Evolutionary conservation across 2,888 invertebrate genomes (phyloP).

Genomic region (Fissipunctia ypsillon): DNA sequence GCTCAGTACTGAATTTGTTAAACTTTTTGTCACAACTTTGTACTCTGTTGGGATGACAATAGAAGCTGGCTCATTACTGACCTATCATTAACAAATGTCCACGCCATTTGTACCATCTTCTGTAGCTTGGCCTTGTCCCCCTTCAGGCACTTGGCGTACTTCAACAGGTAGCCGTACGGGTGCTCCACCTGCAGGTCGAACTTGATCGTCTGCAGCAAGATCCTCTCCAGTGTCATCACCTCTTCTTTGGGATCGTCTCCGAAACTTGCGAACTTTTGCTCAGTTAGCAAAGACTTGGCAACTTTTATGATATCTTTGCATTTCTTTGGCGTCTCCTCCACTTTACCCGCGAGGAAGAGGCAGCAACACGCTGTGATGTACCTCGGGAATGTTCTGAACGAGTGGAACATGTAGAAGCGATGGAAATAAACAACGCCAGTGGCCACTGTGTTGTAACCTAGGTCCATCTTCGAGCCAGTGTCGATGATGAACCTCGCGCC

Average conservation of each 20-base stretch:
- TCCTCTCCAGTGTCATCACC: slow-evolving; percentile 98
- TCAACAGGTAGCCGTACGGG: slow-evolving; percentile 97
- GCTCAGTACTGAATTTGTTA: background rate
- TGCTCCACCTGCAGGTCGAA: slow-evolving; percentile 99
- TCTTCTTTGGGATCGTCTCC: slow-evolving; percentile 98
- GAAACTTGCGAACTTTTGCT: slow-evolving; percentile 96
- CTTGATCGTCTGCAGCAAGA: slow-evolving; percentile 98
- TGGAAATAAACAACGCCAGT: slow-evolving; percentile 99
- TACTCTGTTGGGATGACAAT: background rate
- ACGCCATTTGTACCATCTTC: slow-evolving; percentile 99
- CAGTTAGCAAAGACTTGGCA: slow-evolving; percentile 94
- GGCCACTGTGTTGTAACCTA: slow-evolving; percentile 98
- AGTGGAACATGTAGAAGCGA: slow-evolving; percentile 99
- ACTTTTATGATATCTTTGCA: slow-evolving; percentile 99
- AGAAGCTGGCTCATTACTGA: slow-evolving; percentile 69
- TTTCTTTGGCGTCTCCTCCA: slow-evolving; percentile 99
- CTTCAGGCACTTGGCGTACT: slow-evolving; percentile 98
- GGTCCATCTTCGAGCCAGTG: slow-evolving; percentile 97
- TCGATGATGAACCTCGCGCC: slow-evolving; percentile 99
- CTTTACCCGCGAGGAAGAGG: slow-evolving; percentile 99
- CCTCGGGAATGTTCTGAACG: slow-evolving; percentile 98
- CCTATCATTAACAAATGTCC: slow-evolving; percentile 99
- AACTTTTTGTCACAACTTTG: background rate
- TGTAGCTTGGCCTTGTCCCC: slow-evolving; percentile 98
- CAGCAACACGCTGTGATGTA: slow-evolving; percentile 99